Evolutionary conservation across 2,888 invertebrate genomes (phyloP).

Genomic region (Pseudanteris insignis): DNA sequence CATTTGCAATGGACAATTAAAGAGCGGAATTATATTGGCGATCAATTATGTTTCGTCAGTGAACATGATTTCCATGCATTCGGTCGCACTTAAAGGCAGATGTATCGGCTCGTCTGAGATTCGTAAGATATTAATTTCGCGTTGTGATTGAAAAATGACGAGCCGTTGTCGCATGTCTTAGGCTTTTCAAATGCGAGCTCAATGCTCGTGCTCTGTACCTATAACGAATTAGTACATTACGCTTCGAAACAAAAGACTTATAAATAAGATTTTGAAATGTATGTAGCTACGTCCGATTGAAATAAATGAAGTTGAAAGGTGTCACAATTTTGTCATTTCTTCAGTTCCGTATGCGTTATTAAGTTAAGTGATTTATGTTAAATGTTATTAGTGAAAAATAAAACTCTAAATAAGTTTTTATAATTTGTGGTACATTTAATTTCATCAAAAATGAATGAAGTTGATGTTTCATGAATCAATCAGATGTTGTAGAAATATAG

Average conservation of each 20-base stretch:
- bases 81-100: conserved; percentile 1
- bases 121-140: conserved; percentile 9
- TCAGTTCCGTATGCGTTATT: too few relatives aligned
- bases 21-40: conserved; percentile 9
- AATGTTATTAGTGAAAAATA: too few relatives aligned
- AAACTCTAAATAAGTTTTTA: too few relatives aligned
- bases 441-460: too few relatives aligned
- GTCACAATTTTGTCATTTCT: too few relatives aligned
- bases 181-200: conserved; percentile 31
- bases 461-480: too few relatives aligned
- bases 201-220: conserved; percentile 34
- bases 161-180: conserved; percentile 12
- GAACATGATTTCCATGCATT: too few relatives aligned
- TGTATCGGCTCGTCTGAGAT: too few relatives aligned
- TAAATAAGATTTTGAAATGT: conserved; percentile 1
- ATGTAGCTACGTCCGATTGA: not conserved
- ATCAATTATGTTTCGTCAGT: conserved; percentile 7
- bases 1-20: conserved; percentile 30
- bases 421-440: too few relatives aligned
- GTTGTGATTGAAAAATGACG: conserved; percentile 1
- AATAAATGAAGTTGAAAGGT: too few relatives aligned
- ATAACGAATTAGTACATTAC: conserved; percentile 35
- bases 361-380: too few relatives aligned
- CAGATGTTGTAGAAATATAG: too few relatives aligned
- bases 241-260: conserved; percentile 18